Conservation (phyloP, 1,140 invertebrate species). For the Doryteuthis pealeii region DNA sequence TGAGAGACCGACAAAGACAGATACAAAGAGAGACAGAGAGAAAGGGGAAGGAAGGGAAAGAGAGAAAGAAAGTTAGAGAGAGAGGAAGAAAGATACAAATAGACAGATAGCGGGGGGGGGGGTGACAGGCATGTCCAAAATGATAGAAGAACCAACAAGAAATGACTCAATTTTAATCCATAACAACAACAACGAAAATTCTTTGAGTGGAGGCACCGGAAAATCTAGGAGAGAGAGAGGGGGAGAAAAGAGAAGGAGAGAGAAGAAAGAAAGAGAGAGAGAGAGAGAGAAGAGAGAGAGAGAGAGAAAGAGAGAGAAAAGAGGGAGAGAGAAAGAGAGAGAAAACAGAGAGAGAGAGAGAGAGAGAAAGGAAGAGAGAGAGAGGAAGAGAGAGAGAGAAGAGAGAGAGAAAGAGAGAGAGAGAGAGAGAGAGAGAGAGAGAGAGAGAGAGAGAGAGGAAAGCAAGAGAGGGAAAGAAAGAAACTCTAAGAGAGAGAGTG, state of each 20-base stretch:
- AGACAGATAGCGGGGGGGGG: background rate
- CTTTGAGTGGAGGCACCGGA: too few relatives aligned
- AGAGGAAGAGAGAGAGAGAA: background rate
- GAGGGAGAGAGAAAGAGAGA: background rate
- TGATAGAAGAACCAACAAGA: too few relatives aligned
- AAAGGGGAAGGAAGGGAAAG: background rate
- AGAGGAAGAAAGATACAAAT: background rate
- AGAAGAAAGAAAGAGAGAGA: too few relatives aligned
- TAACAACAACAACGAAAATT: too few relatives aligned
- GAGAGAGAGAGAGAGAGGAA: background rate
- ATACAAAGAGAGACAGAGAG: too few relatives aligned
- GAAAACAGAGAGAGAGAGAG: background rate
- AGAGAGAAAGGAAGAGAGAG: background rate
- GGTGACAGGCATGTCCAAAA: too few relatives aligned
- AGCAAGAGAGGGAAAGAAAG: background rate
- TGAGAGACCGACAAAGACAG: too few relatives aligned
- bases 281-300: slow-evolving; percentile 1
- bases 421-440: background rate
- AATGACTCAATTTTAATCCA: too few relatives aligned
- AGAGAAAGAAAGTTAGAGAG: background rate
- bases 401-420: background rate
- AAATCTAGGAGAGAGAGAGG: too few relatives aligned
- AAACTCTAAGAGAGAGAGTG: background rate
- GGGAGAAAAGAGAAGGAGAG: too few relatives aligned
- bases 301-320: background rate